phyloP scores from a whole-genome alignment of 2,888 invertebrate species.

The Hypomecis atomaria region DNA sequence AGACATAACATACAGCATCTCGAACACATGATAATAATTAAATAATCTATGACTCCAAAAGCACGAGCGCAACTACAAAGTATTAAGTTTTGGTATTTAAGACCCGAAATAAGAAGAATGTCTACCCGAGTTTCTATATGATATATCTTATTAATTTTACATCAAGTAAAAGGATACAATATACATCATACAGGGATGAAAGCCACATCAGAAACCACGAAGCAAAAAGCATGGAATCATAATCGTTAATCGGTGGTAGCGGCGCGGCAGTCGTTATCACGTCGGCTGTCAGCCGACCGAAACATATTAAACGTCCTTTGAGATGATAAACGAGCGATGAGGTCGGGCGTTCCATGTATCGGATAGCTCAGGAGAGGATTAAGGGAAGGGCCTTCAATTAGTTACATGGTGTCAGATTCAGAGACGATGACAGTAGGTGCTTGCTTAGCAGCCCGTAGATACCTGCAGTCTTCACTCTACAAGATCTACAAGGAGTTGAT shows the following conservation, averaged over 20 bases:
- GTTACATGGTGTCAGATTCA: not conserved
- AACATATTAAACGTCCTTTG: conserved; percentile 80
- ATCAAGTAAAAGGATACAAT: conserved; percentile 18
- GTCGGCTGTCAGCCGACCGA: conserved; percentile 69
- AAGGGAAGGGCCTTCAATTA: conserved; percentile 6
- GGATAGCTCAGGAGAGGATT: conserved; percentile 37
- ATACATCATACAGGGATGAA: conserved; percentile 9
- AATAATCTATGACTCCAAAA: too few species aligned
- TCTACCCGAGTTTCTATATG: too few species aligned
- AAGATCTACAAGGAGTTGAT: too few species aligned
- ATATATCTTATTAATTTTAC: not conserved
- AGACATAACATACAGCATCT: too few species aligned
- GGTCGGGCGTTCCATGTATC: conserved; percentile 58
- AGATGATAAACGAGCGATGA: conserved; percentile 78
- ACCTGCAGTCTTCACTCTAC: too few species aligned
- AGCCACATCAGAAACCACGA: conserved; percentile 9
- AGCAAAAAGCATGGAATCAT: conserved; percentile 53
- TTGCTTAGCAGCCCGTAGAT: too few species aligned
- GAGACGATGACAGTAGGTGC: too few species aligned
- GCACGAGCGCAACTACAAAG: too few species aligned
- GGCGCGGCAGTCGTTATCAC: conserved; percentile 58
- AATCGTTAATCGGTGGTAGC: conserved; percentile 59
- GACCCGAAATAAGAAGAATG: too few species aligned
- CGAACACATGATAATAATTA: too few species aligned
- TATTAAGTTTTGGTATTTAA: too few species aligned